Evolutionary conservation across 2,797 vertebrate genomes (phyloP), one percentile per base, ranked within the genome.

Genomic region (Glossophaga mutica): DNA sequence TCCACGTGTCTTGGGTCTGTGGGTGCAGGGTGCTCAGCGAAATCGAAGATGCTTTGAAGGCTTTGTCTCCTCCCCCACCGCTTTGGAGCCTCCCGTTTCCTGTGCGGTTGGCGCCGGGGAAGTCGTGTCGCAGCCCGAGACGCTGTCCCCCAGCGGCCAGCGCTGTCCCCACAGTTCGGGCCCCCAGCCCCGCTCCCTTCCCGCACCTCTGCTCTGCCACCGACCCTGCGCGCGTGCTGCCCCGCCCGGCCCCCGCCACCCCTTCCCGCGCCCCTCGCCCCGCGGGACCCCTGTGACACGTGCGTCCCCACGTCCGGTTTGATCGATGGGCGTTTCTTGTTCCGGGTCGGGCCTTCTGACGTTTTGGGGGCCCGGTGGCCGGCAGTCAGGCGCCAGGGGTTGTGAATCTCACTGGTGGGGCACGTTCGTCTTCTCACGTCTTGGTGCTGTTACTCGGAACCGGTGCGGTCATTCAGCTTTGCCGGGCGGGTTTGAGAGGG

Each of bases 31-130:
- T 77, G 57, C 22, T 70, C 52, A 29, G 57, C 9, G 8, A 48
- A 50, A 34, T 19, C 48, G 18, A 55, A 39, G 29, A 73, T 14
- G 2, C 1, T 26, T 29, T 21, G 42, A 15, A 2, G 12, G 6
- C 21, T 37, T 22, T 22, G 1, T 10, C 15, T 5, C 15, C 15
- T 6, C 2, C 2, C 11, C n/a, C 15, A 0, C 18, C 8, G 3
- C 57, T 9, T 8, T 24, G 78, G 32, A 44, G 29, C 22, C 73
- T 29, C 62, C 2, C 12, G 2, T 10, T 8, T 3, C 11, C 2
- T 0, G 55, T 32, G 0, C 2, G 0, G 22, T 9, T 50, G 76
- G 67, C 34, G 1, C 8, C 1, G 9, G 39, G 9, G 39, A 12
- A 9, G 70, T 4, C 11, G 0, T 15, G 34, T 2, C 10, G 0